Percentiles rank a stretch among this genome's conserved stretches.
These are phyloP conservation scores for Limulus polyphemus DNA, from an alignment of 2,888 invertebrate genomes.

Conservation along the genomic window DNA sequence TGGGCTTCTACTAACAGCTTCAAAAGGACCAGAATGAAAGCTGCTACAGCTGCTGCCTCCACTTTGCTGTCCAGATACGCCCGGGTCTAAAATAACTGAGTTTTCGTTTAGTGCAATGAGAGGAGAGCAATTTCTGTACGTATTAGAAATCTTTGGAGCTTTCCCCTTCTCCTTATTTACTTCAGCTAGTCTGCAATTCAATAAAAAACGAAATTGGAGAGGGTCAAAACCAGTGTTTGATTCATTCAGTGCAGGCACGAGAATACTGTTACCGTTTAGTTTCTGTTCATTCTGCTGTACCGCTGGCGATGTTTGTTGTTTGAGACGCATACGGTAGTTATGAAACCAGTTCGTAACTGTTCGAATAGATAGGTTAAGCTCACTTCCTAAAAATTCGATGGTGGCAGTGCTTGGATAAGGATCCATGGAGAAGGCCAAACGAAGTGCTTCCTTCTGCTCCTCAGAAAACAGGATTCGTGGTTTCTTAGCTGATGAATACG, in stretches of 20 bases:
- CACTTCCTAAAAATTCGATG: slow-evolving; percentile 85
- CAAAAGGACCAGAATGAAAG: too few species aligned
- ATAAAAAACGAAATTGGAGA: slow-evolving; percentile 72
- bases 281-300: slow-evolving; percentile 6
- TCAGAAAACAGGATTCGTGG: slow-evolving; percentile 94
- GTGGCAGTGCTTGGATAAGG: slow-evolving; percentile 95
- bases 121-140: slow-evolving; percentile 23
- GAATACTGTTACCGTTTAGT: slow-evolving; percentile 6
- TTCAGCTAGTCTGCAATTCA: slow-evolving; percentile 76
- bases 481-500: slow-evolving; percentile 60
- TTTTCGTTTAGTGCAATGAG: slow-evolving; percentile 24
- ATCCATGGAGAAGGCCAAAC: slow-evolving; percentile 85
- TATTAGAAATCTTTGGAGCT: neutral
- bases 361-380: slow-evolving; percentile 77
- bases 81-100: slow-evolving; percentile 52
- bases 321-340: slow-evolving; percentile 96
- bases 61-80: slow-evolving; percentile 37
- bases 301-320: slow-evolving; percentile 52
- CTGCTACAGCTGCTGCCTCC: slow-evolving; percentile 5
- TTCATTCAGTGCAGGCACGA: slow-evolving; percentile 15
- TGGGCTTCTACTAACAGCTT: neutral
- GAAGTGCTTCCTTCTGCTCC: slow-evolving; percentile 91
- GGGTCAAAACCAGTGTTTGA: slow-evolving; percentile 55
- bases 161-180: slow-evolving; percentile 14
- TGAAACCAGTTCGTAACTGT: slow-evolving; percentile 99